Conservation (phyloP, 2,797 vertebrate genomes). For the Avahi laniger region DNA sequence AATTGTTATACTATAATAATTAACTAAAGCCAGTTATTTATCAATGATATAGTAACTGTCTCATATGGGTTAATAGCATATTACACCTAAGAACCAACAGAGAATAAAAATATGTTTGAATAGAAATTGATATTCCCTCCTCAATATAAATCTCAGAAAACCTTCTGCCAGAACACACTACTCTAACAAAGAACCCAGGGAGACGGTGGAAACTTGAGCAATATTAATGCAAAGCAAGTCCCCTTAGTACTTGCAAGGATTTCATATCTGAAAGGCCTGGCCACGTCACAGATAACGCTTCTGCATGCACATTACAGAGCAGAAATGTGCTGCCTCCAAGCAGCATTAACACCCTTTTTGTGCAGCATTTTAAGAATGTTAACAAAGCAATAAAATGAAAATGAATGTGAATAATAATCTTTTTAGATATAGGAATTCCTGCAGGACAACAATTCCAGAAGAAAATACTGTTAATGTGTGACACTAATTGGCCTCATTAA, state of each 20-base stretch:
- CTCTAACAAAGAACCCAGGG: neutral
- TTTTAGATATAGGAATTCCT: slow-evolving; percentile 26
- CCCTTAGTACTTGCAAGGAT: neutral
- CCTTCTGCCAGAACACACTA: neutral
- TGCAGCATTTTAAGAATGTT: neutral
- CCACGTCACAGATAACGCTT: neutral
- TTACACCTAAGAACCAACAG: neutral
- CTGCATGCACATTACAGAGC: neutral
- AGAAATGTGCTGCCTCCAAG: neutral
- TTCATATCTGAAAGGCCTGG: neutral
- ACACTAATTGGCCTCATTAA: neutral
- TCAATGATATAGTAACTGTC: neutral
- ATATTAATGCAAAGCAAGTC: neutral
- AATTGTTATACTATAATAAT: neutral
- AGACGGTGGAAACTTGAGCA: neutral
- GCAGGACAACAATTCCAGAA: neutral
- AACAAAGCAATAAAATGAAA: neutral
- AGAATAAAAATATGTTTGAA: neutral
- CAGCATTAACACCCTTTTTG: neutral
- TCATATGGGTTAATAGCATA: neutral
- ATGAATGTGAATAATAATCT: neutral
- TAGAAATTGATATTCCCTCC: neutral
- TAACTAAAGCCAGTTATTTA: neutral
- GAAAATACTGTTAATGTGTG: neutral
- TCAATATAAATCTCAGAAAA: neutral